Evolutionary conservation across 1,140 invertebrate genomes (phyloP).

Genomic region (Eumaeus atala): DNA sequence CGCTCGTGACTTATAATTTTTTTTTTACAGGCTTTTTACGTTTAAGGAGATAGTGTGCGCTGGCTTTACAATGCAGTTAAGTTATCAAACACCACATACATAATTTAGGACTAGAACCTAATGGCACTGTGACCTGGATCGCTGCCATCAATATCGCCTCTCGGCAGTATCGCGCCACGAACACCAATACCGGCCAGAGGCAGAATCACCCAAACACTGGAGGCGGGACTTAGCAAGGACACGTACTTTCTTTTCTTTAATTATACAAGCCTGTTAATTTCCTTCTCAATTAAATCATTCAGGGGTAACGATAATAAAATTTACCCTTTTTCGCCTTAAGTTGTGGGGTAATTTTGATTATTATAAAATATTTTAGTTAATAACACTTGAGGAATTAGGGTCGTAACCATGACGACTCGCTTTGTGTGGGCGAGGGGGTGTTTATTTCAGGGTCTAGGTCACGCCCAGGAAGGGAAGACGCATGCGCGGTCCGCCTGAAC

Average conservation of each 20-base stretch:
- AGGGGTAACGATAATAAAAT: too few relatives aligned
- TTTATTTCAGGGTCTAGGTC: slow-evolving; percentile 73
- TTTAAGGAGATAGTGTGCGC: background rate
- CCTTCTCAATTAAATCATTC: too few relatives aligned
- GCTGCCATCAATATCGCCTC: slow-evolving; percentile 40
- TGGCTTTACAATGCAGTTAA: background rate
- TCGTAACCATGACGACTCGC: slow-evolving; percentile 51
- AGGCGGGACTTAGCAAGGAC: slow-evolving; percentile 29
- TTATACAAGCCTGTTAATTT: too few relatives aligned
- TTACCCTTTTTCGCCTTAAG: too few relatives aligned
- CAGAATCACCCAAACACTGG: slow-evolving; percentile 30
- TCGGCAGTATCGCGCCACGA: slow-evolving; percentile 34
- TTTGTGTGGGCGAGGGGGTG: slow-evolving; percentile 61
- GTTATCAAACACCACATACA: background rate
- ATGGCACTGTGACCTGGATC: background rate
- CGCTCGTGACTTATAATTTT: too few relatives aligned
- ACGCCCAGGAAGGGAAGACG: slow-evolving; percentile 56
- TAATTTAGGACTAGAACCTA: slow-evolving; percentile 13
- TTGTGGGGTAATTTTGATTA: too few relatives aligned
- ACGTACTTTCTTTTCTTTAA: background rate
- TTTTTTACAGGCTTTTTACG: too few relatives aligned
- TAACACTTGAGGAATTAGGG: slow-evolving; percentile 32
- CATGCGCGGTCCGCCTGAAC: slow-evolving; percentile 50
- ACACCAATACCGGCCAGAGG: slow-evolving; percentile 40
- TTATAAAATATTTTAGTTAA: slow-evolving; percentile 11